Evolutionary conservation across 2,888 invertebrate species (phyloP).

Genomic region (Ectropis crepuscularia): DNA sequence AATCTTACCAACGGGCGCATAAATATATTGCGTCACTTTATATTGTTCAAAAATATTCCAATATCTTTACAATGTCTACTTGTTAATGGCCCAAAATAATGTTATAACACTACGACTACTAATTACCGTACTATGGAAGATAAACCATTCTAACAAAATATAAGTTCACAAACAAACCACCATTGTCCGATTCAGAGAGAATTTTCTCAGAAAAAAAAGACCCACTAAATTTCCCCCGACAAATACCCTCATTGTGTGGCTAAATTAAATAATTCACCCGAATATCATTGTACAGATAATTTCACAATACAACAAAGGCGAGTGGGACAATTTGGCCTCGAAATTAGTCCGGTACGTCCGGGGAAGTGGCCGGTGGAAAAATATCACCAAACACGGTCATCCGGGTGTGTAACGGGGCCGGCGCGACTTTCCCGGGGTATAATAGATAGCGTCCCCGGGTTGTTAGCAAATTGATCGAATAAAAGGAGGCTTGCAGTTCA

Average conservation of each 20-base stretch:
- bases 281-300: conserved; percentile 47
- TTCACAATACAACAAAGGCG: conserved; percentile 53
- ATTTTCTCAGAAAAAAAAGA: conserved; percentile 13
- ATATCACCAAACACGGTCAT: conserved; percentile 40
- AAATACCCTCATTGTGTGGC: conserved; percentile 33
- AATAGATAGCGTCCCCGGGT: conserved; percentile 30
- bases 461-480: conserved; percentile 9
- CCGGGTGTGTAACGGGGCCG: conserved; percentile 39
- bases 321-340: conserved; percentile 40
- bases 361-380: conserved; percentile 46
- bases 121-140: too few species aligned
- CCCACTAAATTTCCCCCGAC: conserved; percentile 1
- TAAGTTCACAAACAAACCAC: too few species aligned
- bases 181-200: too few species aligned
- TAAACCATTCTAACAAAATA: not conserved
- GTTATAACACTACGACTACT: not conserved
- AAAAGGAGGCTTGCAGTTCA: too few species aligned
- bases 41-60: too few species aligned
- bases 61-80: too few species aligned
- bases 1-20: too few species aligned
- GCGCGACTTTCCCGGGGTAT: conserved; percentile 18
- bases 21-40: too few species aligned
- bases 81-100: too few species aligned
- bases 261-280: conserved; percentile 43
- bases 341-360: conserved; percentile 45